Conservation (phyloP, 2,113 vertebrate genomes). For the Lynx canadensis region DNA sequence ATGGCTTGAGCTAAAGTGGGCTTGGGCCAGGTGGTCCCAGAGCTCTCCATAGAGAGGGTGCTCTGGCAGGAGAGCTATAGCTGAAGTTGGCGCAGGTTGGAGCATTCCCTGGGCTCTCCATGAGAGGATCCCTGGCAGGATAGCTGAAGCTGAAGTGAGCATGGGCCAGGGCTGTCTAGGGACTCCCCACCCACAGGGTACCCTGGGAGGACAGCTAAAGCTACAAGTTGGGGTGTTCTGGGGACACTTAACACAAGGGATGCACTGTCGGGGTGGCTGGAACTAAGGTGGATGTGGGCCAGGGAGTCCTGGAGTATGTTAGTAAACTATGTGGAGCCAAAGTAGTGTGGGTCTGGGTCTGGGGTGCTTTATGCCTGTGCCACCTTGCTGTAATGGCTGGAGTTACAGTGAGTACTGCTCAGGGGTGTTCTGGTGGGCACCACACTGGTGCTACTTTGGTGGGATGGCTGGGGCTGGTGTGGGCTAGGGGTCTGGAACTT, state of each 20-base stretch:
- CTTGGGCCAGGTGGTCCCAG: neutral
- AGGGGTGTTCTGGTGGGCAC: neutral
- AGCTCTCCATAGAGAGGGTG: neutral
- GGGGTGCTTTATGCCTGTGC: neutral
- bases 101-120: neutral
- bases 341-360: neutral
- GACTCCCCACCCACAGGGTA: neutral
- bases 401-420: neutral
- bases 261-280: neutral
- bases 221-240: neutral
- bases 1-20: neutral
- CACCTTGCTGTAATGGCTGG: neutral
- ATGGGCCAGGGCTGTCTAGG: neutral
- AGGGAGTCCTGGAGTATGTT: neutral
- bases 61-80: neutral
- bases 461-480: neutral
- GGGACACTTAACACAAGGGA: neutral
- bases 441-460: neutral
- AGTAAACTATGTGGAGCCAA: neutral
- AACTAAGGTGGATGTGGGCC: neutral
- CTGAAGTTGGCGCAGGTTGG: neutral
- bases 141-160: neutral
- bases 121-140: neutral
- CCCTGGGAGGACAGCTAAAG: neutral
- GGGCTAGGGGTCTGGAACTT: neutral